Percentiles rank a stretch among this genome's conserved stretches.
phyloP scores from a whole-genome alignment of 2,797 vertebrate genomes.

The Coregonus sp. region DNA sequence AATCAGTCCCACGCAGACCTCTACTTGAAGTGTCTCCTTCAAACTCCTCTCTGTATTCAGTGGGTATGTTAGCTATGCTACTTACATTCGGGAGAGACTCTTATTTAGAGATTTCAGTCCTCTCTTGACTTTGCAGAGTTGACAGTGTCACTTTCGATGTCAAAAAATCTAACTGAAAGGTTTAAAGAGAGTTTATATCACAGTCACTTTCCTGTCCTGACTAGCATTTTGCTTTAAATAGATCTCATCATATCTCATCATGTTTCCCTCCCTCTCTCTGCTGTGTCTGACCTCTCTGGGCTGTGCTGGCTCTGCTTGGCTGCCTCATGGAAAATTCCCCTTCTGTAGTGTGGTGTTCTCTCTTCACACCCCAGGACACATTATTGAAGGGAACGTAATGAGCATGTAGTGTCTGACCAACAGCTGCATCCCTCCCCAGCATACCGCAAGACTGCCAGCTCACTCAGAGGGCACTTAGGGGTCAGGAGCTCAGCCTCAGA shows the following conservation, averaged over 20 bases:
- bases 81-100: no score
- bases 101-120: not conserved
- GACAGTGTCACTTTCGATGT: not conserved
- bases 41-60: not conserved
- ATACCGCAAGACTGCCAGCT: not conserved
- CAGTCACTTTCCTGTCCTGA: not conserved
- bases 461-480: conserved; percentile 3
- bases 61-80: no score
- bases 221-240: not conserved
- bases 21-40: not conserved
- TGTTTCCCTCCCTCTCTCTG: not conserved
- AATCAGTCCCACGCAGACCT: no score
- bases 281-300: not conserved
- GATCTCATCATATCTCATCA: not conserved
- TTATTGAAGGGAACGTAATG: conserved; percentile 1
- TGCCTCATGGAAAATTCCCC: conserved; percentile 5
- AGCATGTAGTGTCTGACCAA: conserved; percentile 10
- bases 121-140: not conserved
- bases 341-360: not conserved
- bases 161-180: not conserved
- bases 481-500: conserved; percentile 5
- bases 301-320: not conserved
- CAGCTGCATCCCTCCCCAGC: not conserved
- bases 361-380: not conserved
- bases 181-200: not conserved